Evolutionary conservation across 1,140 invertebrate genomes (phyloP).

Genomic region (Drosophila murphyi): DNA sequence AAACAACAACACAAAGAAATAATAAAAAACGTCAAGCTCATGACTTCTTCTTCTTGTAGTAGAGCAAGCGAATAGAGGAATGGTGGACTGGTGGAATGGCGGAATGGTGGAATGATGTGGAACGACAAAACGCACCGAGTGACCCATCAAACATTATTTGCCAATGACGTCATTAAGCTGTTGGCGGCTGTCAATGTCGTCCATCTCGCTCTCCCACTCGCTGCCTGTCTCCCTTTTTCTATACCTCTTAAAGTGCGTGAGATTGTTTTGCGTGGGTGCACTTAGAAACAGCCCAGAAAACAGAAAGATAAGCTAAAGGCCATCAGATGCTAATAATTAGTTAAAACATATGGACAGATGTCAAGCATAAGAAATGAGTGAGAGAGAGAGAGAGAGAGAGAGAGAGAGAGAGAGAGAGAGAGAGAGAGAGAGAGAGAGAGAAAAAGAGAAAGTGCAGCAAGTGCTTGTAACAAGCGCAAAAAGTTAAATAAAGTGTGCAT

Average conservation of each 20-base stretch:
- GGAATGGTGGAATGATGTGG: slow-evolving; percentile 1
- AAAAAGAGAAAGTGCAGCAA: slow-evolving; percentile 1
- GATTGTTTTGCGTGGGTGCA: slow-evolving; percentile 38
- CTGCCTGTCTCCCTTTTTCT: neutral
- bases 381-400: neutral
- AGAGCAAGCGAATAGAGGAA: slow-evolving; percentile 12
- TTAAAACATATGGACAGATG: slow-evolving; percentile 15
- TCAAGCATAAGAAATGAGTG: neutral
- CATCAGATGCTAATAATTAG: slow-evolving; percentile 32
- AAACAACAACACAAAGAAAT: slow-evolving; percentile 18
- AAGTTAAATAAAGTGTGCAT: slow-evolving; percentile 32
- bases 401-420: neutral
- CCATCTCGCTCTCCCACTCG: slow-evolving; percentile 5
- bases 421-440: neutral
- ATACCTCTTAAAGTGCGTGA: slow-evolving; percentile 1
- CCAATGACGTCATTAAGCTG: slow-evolving; percentile 67
- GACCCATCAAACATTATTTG: slow-evolving; percentile 59
- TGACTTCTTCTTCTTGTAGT: slow-evolving; percentile 17
- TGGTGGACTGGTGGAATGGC: slow-evolving; percentile 1
- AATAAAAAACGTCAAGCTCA: slow-evolving; percentile 49
- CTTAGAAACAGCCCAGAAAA: neutral
- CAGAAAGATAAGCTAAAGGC: slow-evolving; percentile 3
- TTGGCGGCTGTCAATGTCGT: slow-evolving; percentile 61
- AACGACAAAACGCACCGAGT: slow-evolving; percentile 37
- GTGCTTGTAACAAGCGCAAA: slow-evolving; percentile 5